Evolutionary conservation across 2,113 vertebrate species (phyloP).

Genomic region (Prolemur simus): DNA sequence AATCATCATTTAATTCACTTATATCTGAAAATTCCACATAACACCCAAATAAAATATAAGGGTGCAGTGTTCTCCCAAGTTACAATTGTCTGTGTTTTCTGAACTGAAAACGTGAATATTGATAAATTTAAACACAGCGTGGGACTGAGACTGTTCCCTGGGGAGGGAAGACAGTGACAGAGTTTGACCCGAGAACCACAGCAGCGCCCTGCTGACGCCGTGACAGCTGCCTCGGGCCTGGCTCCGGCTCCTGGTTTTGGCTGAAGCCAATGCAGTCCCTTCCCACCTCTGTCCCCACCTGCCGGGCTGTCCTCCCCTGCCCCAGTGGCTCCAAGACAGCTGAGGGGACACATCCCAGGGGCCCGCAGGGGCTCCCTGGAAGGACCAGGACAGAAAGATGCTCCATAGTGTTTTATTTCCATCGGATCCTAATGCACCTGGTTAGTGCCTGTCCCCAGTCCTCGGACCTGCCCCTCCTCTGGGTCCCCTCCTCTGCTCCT

Average conservation of each 20-base stretch:
- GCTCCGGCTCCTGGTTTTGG: rapidly evolving
- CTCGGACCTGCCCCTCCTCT: rapidly evolving
- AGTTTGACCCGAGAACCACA: rapidly evolving
- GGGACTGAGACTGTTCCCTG: not conserved
- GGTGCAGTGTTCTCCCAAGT: not conserved
- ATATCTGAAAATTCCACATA: not conserved
- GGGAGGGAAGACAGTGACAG: rapidly evolving
- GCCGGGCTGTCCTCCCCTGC: too few species aligned
- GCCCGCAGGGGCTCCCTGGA: too few species aligned
- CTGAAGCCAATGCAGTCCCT: rapidly evolving
- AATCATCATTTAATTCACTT: not conserved
- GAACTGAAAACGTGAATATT: not conserved
- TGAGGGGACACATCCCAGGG: rapidly evolving
- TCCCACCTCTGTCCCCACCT: rapidly evolving
- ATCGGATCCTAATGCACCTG: rapidly evolving
- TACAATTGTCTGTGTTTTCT: rapidly evolving
- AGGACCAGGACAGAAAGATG: rapidly evolving
- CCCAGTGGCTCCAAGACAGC: rapidly evolving
- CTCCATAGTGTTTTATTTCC: rapidly evolving
- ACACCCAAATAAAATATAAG: not conserved
- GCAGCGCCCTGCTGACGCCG: rapidly evolving
- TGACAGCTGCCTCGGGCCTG: rapidly evolving
- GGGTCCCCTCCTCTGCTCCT: not conserved
- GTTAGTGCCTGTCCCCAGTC: rapidly evolving
- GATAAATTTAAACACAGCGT: rapidly evolving